A percentile compares a stretch with the other conserved stretches of the same genome.
phyloP scores from a whole-genome alignment of 2,888 invertebrate genomes.

The Catocala sponsa region DNA sequence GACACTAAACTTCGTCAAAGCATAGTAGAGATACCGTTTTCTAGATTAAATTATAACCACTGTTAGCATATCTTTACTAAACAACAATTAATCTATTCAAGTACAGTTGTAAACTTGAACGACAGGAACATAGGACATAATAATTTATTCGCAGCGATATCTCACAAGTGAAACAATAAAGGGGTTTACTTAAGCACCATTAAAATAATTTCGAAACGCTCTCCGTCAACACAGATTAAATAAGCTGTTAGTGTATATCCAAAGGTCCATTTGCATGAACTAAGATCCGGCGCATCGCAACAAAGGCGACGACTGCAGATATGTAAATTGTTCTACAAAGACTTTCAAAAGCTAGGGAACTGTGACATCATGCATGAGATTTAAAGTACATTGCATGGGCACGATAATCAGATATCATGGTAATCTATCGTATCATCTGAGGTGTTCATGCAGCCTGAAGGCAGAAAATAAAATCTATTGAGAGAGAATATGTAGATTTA shows the following conservation, averaged over 20 bases:
- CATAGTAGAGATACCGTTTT: no score
- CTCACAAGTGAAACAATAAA: conserved; percentile 41
- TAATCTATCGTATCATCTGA: no score
- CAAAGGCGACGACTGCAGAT: conserved; percentile 52
- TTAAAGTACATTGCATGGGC: background rate
- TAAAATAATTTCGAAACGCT: conserved; percentile 25
- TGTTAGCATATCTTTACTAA: no score
- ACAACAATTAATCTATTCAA: no score
- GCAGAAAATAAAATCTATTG: no score
- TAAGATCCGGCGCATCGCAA: conserved; percentile 41
- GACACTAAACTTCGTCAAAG: no score
- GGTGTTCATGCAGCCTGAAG: no score
- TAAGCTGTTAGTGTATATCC: conserved; percentile 53
- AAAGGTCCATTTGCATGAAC: conserved; percentile 52
- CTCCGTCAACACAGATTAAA: conserved; percentile 47
- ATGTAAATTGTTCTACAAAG: conserved; percentile 54
- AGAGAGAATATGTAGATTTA: no score
- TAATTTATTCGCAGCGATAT: conserved; percentile 5
- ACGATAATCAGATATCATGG: background rate
- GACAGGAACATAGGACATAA: background rate
- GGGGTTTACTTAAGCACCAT: conserved; percentile 31
- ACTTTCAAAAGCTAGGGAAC: conserved; percentile 43
- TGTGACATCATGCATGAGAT: conserved; percentile 9
- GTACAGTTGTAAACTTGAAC: no score
- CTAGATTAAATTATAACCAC: no score